These are phyloP conservation scores for Seira sanloemensis DNA, from an alignment of 2,888 invertebrate genomes.

Conservation along the genomic window DNA sequence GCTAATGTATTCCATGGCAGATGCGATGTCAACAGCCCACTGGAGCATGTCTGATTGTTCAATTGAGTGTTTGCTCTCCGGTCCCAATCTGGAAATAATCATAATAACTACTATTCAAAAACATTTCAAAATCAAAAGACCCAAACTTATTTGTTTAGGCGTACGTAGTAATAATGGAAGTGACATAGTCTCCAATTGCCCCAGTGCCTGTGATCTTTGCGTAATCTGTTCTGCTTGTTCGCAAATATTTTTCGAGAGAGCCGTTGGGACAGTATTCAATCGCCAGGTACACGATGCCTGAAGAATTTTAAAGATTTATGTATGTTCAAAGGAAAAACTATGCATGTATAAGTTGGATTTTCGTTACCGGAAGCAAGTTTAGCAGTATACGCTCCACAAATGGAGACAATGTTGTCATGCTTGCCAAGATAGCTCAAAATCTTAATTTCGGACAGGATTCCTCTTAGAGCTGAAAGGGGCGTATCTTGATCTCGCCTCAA, in stretches of 20 bases:
- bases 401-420: slow-evolving; percentile 2
- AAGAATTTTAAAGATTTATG: too few species aligned
- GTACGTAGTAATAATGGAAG: background rate
- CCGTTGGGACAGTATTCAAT: background rate
- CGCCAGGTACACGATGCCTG: background rate
- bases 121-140: background rate
- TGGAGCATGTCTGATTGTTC: background rate
- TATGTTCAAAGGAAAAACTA: too few species aligned
- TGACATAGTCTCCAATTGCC: background rate
- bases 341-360: too few species aligned
- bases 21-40: slow-evolving; percentile 13
- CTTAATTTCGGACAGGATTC: slow-evolving; percentile 23
- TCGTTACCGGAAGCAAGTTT: slow-evolving; percentile 21
- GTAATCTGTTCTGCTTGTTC: background rate
- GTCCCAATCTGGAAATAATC: too few species aligned
- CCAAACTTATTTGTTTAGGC: background rate
- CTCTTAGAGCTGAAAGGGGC: background rate
- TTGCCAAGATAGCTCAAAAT: slow-evolving; percentile 26
- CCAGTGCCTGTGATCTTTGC: background rate
- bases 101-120: too few species aligned
- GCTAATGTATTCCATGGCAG: slow-evolving; percentile 19
- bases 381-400: slow-evolving; percentile 36
- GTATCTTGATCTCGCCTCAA: background rate
- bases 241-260: background rate
- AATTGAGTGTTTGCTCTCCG: background rate